Conservation (phyloP, 64 coral and sea anemone species). For the Stichodactyla mertensii region DNA sequence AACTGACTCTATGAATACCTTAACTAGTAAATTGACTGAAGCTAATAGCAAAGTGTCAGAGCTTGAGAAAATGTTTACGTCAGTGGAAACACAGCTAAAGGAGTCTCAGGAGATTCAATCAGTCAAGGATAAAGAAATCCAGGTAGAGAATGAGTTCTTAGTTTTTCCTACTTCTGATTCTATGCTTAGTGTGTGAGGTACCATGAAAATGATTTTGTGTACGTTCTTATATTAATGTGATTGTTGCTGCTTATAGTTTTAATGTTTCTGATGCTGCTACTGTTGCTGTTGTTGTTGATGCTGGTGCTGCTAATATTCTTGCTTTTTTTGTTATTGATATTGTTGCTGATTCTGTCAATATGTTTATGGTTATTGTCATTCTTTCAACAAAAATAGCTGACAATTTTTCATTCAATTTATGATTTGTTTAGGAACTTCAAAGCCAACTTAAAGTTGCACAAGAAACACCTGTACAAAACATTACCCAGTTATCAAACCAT, state of each 20-base stretch:
- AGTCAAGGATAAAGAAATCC: constrained; percentile 65
- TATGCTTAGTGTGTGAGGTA: too few species aligned
- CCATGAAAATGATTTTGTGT: too few species aligned
- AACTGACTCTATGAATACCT: constrained; percentile 49
- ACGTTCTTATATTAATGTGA: too few species aligned
- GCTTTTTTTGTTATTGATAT: too few species aligned
- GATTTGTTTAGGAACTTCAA: constrained; percentile 29
- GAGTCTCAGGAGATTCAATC: constrained; percentile 36
- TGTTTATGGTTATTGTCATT: too few species aligned
- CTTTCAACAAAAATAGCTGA: too few species aligned
- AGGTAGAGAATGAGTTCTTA: constrained; percentile 11
- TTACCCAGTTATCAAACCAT: constrained; percentile 24
- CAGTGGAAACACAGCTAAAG: constrained; percentile 58
- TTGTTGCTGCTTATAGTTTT: too few species aligned
- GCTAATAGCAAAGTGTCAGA: constrained; percentile 65
- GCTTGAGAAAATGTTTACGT: constrained; percentile 46
- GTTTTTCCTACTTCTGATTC: too few species aligned
- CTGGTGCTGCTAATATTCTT: too few species aligned
- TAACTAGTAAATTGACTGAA: constrained; percentile 62
- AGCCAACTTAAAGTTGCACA: constrained; percentile 39
- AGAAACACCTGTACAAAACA: constrained; percentile 24
- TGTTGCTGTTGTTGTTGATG: too few species aligned
- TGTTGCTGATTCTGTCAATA: neutral
- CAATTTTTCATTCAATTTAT: neutral
- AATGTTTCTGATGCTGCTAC: too few species aligned